A percentile compares a stretch with the other conserved stretches of the same genome.
These are phyloP conservation scores for Tineola bisselliella DNA, from an alignment of 2,888 invertebrate species.

Conservation along the genomic window DNA sequence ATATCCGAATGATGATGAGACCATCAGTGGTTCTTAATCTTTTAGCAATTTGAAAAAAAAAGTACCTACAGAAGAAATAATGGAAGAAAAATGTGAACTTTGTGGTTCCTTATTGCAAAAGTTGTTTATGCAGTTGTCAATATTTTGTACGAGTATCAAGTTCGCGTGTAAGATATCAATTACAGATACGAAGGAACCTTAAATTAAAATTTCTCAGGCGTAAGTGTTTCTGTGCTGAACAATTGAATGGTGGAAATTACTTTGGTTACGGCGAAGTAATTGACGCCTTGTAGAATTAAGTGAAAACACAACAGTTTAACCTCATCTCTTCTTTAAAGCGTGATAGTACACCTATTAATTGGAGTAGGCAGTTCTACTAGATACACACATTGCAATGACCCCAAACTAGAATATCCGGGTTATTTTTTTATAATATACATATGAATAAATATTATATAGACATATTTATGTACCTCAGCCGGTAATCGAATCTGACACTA, in stretches of 20 bases:
- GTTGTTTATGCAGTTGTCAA: too few species aligned
- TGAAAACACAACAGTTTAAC: not conserved
- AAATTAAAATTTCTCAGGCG: not conserved
- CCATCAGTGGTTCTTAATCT: constrained; percentile 33
- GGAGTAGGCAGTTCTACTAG: too few species aligned
- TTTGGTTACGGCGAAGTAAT: not conserved
- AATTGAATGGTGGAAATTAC: not conserved
- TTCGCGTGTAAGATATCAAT: not conserved
- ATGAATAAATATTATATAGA: too few species aligned
- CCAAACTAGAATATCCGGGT: too few species aligned
- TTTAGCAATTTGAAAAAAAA: not conserved
- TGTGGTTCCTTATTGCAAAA: too few species aligned
- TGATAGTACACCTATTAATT: not conserved
- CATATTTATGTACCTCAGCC: too few species aligned
- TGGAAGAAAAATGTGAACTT: too few species aligned
- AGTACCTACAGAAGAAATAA: too few species aligned
- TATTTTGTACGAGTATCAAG: too few species aligned
- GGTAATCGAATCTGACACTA: too few species aligned
- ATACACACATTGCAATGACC: too few species aligned
- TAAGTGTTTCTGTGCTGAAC: not conserved
- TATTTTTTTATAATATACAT: too few species aligned
- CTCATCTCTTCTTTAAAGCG: not conserved
- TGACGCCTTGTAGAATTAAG: not conserved
- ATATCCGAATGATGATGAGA: constrained; percentile 43
- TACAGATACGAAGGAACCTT: not conserved